These are phyloP conservation scores for Dryocosmus kuriphilus DNA, from an alignment of 2,888 invertebrate genomes.

Conservation along the genomic window DNA sequence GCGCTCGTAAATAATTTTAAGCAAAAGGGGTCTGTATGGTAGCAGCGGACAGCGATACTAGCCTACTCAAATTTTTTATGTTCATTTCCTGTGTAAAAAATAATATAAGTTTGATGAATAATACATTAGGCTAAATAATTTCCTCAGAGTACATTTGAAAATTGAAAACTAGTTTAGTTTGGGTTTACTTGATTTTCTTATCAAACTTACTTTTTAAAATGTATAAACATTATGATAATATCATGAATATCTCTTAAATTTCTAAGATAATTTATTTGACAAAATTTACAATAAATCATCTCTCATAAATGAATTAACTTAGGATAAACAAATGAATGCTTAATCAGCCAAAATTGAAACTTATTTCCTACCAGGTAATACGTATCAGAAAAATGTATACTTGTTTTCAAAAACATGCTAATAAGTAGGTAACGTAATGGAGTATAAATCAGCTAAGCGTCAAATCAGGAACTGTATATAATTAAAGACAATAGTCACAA, in stretches of 20 bases:
- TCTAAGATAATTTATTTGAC: not conserved
- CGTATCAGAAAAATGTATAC: not conserved
- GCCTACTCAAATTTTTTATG: constrained; percentile 5
- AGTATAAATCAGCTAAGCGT: not conserved
- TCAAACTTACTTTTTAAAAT: not conserved
- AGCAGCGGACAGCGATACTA: not conserved
- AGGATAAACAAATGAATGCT: not conserved
- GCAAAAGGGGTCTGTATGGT: not conserved
- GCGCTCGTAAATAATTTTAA: not conserved
- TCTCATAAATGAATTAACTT: not conserved
- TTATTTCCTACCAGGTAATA: too few species aligned
- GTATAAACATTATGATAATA: not conserved
- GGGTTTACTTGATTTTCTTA: not conserved
- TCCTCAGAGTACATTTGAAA: not conserved
- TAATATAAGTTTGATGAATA: constrained; percentile 22
- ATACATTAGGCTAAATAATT: not conserved
- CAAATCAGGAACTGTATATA: not conserved
- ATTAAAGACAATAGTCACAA: not conserved
- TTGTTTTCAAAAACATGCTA: not conserved
- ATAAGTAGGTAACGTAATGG: not conserved
- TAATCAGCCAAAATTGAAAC: not conserved
- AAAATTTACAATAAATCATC: not conserved
- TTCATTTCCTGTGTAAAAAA: not conserved
- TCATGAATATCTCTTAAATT: not conserved
- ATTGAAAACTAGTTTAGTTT: not conserved